Conservation (phyloP, 92 coral and sea anemone genomes). For the Zoanthus sociatus region DNA sequence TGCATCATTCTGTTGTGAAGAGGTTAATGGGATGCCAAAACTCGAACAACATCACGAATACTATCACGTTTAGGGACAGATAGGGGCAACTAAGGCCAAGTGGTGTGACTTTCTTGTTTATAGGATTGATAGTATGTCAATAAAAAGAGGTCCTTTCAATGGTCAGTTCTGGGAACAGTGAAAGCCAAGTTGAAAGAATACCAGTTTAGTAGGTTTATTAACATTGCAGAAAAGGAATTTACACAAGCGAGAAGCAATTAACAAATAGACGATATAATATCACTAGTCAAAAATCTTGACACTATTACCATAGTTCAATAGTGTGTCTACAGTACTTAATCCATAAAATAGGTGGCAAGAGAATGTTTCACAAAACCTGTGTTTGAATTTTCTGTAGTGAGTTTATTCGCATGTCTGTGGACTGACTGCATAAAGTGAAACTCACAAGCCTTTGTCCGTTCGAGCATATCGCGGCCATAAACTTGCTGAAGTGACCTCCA, state of each 20-base stretch:
- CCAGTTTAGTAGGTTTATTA: slow-evolving; percentile 34
- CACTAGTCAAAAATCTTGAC: slow-evolving; percentile 10
- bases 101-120: slow-evolving; percentile 66
- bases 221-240: slow-evolving; percentile 30
- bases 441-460: slow-evolving; percentile 52
- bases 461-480: slow-evolving; percentile 50
- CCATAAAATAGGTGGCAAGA: too few relatives aligned
- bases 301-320: neutral
- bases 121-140: slow-evolving; percentile 51
- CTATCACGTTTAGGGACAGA: slow-evolving; percentile 53
- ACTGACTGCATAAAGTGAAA: slow-evolving; percentile 68
- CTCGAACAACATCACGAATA: slow-evolving; percentile 42
- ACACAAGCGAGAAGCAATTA: neutral
- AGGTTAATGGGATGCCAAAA: slow-evolving; percentile 33
- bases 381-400: slow-evolving; percentile 1
- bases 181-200: slow-evolving; percentile 33
- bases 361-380: too few relatives aligned
- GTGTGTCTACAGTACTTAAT: too few relatives aligned
- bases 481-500: slow-evolving; percentile 59
- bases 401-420: slow-evolving; percentile 44
- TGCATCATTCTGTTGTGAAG: slow-evolving; percentile 28
- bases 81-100: slow-evolving; percentile 50
- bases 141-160: slow-evolving; percentile 46
- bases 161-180: slow-evolving; percentile 42
- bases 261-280: too few relatives aligned